Evolutionary conservation across 2,113 vertebrate species (phyloP), one percentile per base, ranked within the genome.

Genomic region (Glaucidium brasilianum): DNA sequence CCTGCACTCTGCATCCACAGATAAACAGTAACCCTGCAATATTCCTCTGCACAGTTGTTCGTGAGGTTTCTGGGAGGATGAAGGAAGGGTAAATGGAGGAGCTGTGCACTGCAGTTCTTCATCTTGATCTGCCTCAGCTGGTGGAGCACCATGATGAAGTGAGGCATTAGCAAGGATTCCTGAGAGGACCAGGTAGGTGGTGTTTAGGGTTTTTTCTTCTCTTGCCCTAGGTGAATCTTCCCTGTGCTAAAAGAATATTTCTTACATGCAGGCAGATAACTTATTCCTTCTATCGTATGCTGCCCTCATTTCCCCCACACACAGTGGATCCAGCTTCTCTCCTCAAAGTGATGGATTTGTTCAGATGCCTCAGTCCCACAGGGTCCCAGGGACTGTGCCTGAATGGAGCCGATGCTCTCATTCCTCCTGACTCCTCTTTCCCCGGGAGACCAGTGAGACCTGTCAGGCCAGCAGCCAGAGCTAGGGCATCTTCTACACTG

Each of bases 71-170:
- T 34, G 68, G 94, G 58, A 91, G 90, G 76, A 83, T 91, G 49
- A 94, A 90, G 95, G 74, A 92, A 91, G 62, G 80, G 75, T 67
- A 92, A 86, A 93, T 15, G 89, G 92, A 95, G 62, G 91, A 92
- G n/a, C 85, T 72, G 83, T 21, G 39, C 21, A 10, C 88, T 88
- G 72, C 68, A 55, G 71, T 29, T 35, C 89, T 71, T 95, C 87
- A 73, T 91, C 87, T 73, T 19, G 1, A 17, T 45, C 90, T 97
- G 97, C 82, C 20, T 8, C 96, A 96, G 97, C 81, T 90, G 90
- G 68, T 37, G 68, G 96, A 91, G 43, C 64, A 88, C 69, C 53
- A 37, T 3, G 1, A 41, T 3, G 62, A 88, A 94, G 72, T 11
- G 26, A 96, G 47, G 77, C 86, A 89, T 88, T 91, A 81, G 77